Evolutionary conservation across 2,113 vertebrate genomes (phyloP).

Genomic region (Heptranchias perlo): DNA sequence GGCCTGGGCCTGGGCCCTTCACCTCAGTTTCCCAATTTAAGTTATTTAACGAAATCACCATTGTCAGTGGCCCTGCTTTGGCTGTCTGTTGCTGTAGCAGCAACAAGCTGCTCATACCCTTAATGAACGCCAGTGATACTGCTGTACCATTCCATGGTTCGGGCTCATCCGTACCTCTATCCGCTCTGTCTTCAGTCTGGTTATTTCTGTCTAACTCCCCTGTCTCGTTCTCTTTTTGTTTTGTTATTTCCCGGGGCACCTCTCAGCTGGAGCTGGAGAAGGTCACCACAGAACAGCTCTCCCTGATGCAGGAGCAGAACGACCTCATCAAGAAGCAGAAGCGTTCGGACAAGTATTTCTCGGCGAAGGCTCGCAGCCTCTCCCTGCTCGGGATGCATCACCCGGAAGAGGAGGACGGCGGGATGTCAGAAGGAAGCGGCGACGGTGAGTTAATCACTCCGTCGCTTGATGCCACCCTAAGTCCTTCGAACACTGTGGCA

Average conservation of each 20-base stretch:
- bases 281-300: slow-evolving; percentile 36
- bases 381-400: slow-evolving; percentile 18
- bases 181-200: background rate
- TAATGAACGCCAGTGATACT: background rate
- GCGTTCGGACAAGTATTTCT: slow-evolving; percentile 33
- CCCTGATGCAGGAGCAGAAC: slow-evolving; percentile 36
- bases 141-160: background rate
- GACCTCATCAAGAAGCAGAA: slow-evolving; percentile 40
- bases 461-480: background rate
- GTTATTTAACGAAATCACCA: too few species aligned
- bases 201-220: background rate
- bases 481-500: background rate
- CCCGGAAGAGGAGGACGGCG: slow-evolving; percentile 21
- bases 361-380: slow-evolving; percentile 34
- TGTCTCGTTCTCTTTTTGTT: background rate
- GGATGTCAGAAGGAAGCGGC: slow-evolving; percentile 22
- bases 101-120: background rate
- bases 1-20: too few species aligned
- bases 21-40: too few species aligned
- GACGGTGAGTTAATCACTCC: background rate
- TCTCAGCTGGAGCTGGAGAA: slow-evolving; percentile 33
- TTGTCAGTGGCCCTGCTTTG: background rate
- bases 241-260: too few species aligned
- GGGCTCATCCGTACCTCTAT: background rate
- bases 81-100: background rate